Evolutionary conservation across 2,797 vertebrate species (phyloP), one percentile per base, ranked within the genome.

Genomic region (Falco berigora): DNA sequence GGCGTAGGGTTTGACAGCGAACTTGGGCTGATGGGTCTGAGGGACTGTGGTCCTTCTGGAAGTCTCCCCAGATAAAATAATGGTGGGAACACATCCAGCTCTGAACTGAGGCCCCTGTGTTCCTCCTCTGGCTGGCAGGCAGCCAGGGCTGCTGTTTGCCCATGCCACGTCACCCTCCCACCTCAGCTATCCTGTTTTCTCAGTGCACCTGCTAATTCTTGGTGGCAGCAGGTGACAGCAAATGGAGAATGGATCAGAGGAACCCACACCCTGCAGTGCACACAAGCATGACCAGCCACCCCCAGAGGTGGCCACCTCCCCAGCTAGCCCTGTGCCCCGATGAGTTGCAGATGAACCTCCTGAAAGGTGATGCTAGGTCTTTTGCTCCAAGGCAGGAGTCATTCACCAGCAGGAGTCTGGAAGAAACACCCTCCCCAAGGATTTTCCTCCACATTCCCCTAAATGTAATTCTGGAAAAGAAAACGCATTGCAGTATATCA

Each of bases 101-200:
- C 52, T 2, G 7, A 10, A 22, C 63, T 6, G 12, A 22, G 77
- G 69, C 34, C 64, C 32, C 38, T 18, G 14, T 68, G 10, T 42
- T 94, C 71, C 44, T 92, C 2, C 63, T n/a, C 20, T 11, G 63
- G 16, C 77, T 95, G 95, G 93, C 44, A 76, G 67, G 59, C 67
- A 61, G 77, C 90, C 93, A 93, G 86, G 40, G 32, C 63, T 82
- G 46, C 50, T 96, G 90, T 83, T 95, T 95, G 73, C 76, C 92
- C 1, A 0, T 14, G 42, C 87, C 93, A 79, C 38, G 11, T 87
- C 86, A 92, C 1, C 0, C 34, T 90, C 77, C 79, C 90, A 80
- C 73, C 92, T 78, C 2, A 4, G 53, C 80, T 34, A 1, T 72
- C 46, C 86, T 91, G 92, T 91, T 95, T 73, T 34, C 84, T 73